Evolutionary conservation across 23 tunicate species (phyloP).

Genomic region (Corella eumyota): DNA sequence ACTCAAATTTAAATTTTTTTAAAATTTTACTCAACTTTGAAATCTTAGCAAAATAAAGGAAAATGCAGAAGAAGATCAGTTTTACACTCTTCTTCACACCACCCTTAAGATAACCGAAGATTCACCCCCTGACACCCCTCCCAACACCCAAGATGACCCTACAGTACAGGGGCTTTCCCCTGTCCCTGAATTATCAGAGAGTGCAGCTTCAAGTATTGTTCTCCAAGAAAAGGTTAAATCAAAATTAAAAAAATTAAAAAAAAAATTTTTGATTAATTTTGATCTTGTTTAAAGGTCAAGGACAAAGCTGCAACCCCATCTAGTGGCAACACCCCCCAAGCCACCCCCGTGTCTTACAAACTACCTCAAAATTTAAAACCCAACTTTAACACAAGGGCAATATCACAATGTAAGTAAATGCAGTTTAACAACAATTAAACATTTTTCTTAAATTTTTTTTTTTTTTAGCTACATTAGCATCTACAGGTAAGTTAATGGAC

Average conservation of each 20-base stretch:
- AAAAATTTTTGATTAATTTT: background rate
- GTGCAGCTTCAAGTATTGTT: constrained; percentile 20
- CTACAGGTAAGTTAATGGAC: constrained; percentile 80
- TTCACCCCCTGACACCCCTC: constrained; percentile 31
- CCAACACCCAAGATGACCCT: constrained; percentile 25
- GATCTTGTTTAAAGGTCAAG: background rate
- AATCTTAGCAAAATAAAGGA: constrained; percentile 10
- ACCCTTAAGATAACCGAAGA: constrained; percentile 53
- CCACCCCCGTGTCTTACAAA: constrained; percentile 24
- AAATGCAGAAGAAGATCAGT: constrained; percentile 35
- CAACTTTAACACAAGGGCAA: constrained; percentile 2
- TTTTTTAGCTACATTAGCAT: constrained; percentile 55
- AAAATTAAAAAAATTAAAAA: no score
- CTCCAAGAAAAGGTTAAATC: no score
- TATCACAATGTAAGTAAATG: constrained; percentile 3
- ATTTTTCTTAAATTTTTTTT: no score
- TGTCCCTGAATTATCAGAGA: constrained; percentile 50
- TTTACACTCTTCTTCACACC: constrained; percentile 71
- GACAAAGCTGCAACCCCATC: background rate
- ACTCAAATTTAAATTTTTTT: no score
- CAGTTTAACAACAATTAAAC: no score
- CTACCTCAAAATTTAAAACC: constrained; percentile 8
- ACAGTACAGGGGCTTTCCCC: constrained; percentile 42
- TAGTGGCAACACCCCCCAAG: constrained; percentile 34
- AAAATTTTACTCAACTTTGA: no score